phyloP scores from a whole-genome alignment of 2,888 invertebrate species.

The Xylota segnis region DNA sequence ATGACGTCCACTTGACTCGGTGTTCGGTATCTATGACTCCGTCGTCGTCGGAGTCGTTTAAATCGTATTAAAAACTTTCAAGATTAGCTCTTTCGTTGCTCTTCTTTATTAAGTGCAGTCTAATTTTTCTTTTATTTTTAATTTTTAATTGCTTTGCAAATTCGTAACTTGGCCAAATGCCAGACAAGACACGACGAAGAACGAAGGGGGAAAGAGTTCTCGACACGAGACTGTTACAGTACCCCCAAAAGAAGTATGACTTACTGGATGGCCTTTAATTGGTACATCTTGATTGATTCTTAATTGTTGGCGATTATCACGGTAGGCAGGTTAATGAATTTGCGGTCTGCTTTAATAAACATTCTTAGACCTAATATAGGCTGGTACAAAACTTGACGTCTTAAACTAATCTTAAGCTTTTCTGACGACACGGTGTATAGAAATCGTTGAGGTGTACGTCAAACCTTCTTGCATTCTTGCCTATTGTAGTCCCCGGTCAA shows the following conservation, averaged over 20 bases:
- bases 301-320: conserved; percentile 18
- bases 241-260: conserved; percentile 22
- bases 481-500: too few species aligned
- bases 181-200: not conserved
- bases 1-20: conserved; percentile 26
- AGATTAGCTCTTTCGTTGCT: conserved; percentile 53
- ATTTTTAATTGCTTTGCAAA: conserved; percentile 49
- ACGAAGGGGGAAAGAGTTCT: not conserved
- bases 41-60: conserved; percentile 8
- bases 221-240: conserved; percentile 7
- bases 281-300: conserved; percentile 58
- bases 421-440: too few species aligned
- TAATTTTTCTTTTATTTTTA: conserved; percentile 15
- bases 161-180: conserved; percentile 44
- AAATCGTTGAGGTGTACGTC: too few species aligned
- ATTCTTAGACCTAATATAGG: too few species aligned
- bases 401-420: too few species aligned
- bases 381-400: too few species aligned
- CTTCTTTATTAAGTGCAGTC: conserved; percentile 50
- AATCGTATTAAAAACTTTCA: conserved; percentile 53
- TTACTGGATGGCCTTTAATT: conserved; percentile 45
- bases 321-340: too few species aligned
- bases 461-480: too few species aligned
- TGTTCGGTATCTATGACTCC: not conserved
- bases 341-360: too few species aligned